Conservation (phyloP, 2,888 invertebrate genomes). For the Carabus problematicus region DNA sequence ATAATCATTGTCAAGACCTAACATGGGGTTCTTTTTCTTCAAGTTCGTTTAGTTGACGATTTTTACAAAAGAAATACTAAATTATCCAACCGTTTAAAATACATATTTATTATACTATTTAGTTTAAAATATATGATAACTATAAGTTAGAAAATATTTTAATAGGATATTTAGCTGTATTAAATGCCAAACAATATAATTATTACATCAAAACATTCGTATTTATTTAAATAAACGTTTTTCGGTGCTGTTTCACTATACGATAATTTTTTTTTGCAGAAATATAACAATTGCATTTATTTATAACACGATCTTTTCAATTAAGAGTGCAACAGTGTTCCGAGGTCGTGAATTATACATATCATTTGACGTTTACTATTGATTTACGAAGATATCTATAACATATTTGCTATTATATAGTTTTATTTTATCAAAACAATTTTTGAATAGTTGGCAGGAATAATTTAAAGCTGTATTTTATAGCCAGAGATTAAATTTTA, state of each 20-base stretch:
- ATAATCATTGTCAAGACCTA: conserved; percentile 2
- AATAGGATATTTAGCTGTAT: background rate
- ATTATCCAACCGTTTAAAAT: no score
- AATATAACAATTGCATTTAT: no score
- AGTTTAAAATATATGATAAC: no score
- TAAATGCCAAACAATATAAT: background rate
- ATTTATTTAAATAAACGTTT: no score
- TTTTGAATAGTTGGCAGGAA: conserved; percentile 24
- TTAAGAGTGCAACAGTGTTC: no score
- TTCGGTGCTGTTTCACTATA: no score
- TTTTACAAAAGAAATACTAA: no score
- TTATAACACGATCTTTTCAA: no score
- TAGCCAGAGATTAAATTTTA: conserved; percentile 24
- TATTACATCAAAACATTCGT: background rate
- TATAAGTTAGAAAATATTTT: no score
- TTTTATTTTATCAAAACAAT: background rate
- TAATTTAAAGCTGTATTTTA: conserved; percentile 29
- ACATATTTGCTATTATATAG: background rate
- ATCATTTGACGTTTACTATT: conserved; percentile 2
- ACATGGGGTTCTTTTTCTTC: conserved; percentile 15
- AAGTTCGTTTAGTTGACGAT: conserved; percentile 1
- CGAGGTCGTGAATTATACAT: no score
- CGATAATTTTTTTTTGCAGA: no score
- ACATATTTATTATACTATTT: no score
- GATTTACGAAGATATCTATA: background rate